Evolutionary conservation across 2,888 invertebrate species (phyloP).

Genomic region (Ypsolopha sequella): DNA sequence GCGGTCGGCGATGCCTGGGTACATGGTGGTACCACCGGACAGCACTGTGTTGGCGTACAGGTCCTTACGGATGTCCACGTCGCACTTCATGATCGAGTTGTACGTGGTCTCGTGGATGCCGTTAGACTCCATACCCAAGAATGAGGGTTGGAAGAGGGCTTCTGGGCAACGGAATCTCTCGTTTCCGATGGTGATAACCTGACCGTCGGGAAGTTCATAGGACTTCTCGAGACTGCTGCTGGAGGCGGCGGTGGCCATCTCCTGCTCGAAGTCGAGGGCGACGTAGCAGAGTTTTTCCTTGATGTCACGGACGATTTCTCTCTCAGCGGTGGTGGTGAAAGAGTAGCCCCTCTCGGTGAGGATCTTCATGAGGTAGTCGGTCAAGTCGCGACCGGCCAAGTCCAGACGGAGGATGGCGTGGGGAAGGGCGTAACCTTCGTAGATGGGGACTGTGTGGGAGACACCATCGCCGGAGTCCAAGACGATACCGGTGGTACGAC

Average conservation of each 20-base stretch:
- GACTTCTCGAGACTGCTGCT: conserved; percentile 94
- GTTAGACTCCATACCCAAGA: conserved; percentile 90
- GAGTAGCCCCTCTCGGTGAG: conserved; percentile 92
- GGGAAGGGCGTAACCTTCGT: conserved; percentile 93
- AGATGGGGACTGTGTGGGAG: conserved; percentile 96
- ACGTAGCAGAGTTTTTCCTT: conserved; percentile 95
- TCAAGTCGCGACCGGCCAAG: conserved; percentile 92
- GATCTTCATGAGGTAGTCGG: conserved; percentile 95
- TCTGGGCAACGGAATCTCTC: conserved; percentile 96
- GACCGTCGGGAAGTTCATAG: conserved; percentile 94
- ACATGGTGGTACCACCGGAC: conserved; percentile 96
- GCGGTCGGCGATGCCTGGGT: conserved; percentile 93
- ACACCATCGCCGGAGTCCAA: conserved; percentile 96
- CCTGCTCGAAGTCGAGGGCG: conserved; percentile 92
- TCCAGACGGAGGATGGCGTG: conserved; percentile 95
- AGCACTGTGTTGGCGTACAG: conserved; percentile 95
- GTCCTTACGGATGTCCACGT: conserved; percentile 96
- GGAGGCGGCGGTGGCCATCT: conserved; percentile 94
- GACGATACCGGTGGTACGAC: conserved; percentile 97
- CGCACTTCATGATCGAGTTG: conserved; percentile 98
- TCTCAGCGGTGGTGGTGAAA: conserved; percentile 92
- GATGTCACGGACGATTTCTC: conserved; percentile 95
- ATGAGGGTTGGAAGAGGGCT: conserved; percentile 94
- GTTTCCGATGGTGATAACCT: conserved; percentile 93
- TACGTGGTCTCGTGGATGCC: conserved; percentile 93